Percentiles rank a stretch among this genome's conserved stretches.
phyloP scores from a whole-genome alignment of 2,888 invertebrate species.

The Bedellia somnulentella region DNA sequence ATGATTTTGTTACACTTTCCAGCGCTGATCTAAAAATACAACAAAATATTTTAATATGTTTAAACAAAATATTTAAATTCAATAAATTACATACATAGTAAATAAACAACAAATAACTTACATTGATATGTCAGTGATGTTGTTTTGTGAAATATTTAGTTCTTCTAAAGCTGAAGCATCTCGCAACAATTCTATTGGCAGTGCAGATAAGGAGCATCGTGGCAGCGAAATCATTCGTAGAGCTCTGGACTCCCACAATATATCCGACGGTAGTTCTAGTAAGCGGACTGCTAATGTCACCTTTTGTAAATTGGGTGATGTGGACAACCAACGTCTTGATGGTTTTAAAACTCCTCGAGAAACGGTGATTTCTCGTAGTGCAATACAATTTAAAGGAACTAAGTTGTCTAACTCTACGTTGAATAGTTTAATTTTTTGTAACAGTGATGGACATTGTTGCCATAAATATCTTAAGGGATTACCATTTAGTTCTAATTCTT shows the following conservation, averaged over 20 bases:
- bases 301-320: constrained; percentile 2
- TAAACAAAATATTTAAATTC: constrained; percentile 5
- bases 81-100: too few species aligned
- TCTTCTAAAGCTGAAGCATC: constrained; percentile 8
- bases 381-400: constrained; percentile 9
- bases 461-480: too few species aligned
- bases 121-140: neutral
- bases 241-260: constrained; percentile 7
- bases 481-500: too few species aligned
- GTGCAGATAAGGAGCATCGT: constrained; percentile 1
- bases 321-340: constrained; percentile 9
- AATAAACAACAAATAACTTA: neutral
- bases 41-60: constrained; percentile 3
- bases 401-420: too few species aligned
- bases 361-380: constrained; percentile 7
- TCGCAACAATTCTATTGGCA: constrained; percentile 6
- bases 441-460: too few species aligned
- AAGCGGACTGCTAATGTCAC: constrained; percentile 8
- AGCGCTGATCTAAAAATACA: constrained; percentile 7
- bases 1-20: constrained; percentile 9
- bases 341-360: constrained; percentile 6
- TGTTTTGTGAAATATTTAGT: constrained; percentile 1
- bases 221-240: constrained; percentile 4
- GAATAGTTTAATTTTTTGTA: too few species aligned
- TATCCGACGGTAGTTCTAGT: constrained; percentile 7